Evolutionary conservation across 2,113 vertebrate genomes (phyloP).

Genomic region (Trogon melanurus): DNA sequence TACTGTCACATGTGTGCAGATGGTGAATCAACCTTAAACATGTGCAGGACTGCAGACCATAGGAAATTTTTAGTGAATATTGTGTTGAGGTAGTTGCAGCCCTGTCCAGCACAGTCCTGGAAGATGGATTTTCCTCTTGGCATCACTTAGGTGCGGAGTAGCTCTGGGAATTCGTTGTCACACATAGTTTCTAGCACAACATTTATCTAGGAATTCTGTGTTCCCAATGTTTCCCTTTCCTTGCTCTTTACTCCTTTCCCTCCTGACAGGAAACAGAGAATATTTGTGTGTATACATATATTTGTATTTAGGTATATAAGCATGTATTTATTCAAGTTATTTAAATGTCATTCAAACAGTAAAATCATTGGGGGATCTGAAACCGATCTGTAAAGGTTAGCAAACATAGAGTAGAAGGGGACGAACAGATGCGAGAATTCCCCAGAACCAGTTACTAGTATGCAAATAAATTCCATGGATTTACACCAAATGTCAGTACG

Average conservation of each 20-base stretch:
- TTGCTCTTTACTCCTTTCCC: not conserved
- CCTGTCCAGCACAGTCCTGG: not conserved
- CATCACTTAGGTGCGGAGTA: not conserved
- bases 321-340: not conserved
- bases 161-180: not conserved
- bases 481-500: rapidly evolving
- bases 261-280: not conserved
- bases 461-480: not conserved
- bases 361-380: not conserved
- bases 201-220: not conserved
- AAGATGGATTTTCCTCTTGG: not conserved
- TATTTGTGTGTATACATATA: not conserved
- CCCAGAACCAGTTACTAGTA: not conserved
- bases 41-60: rapidly evolving
- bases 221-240: not conserved
- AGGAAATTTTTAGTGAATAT: not conserved
- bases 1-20: not conserved
- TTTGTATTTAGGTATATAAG: not conserved
- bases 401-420: rapidly evolving
- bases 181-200: not conserved
- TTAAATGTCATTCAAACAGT: not conserved
- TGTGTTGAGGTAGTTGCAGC: not conserved
- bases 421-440: not conserved
- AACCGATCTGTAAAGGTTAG: not conserved
- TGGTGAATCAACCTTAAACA: rapidly evolving